Evolutionary conservation across 2,113 vertebrate genomes (phyloP).

Genomic region (Galemys pyrenaicus): DNA sequence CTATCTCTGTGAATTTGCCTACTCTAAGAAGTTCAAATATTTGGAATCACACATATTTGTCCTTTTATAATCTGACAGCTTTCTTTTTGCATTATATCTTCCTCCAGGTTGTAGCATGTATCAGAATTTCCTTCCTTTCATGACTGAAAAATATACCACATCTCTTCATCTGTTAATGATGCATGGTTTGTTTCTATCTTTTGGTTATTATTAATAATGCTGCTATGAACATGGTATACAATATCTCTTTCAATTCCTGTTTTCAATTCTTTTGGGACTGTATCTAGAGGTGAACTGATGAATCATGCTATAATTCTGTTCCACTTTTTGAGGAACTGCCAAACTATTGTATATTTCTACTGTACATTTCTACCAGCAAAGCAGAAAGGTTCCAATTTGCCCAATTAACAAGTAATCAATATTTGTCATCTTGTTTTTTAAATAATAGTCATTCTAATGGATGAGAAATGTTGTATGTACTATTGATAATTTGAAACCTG

Average conservation of each 20-base stretch:
- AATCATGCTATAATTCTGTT: not conserved
- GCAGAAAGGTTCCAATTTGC: not conserved
- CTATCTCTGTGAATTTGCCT: not conserved
- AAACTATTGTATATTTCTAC: not conserved
- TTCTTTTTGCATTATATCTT: not conserved
- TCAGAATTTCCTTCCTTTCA: not conserved
- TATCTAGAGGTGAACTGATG: not conserved
- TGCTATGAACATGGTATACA: not conserved
- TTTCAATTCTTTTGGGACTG: not conserved
- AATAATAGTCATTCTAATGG: not conserved
- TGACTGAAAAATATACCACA: not conserved
- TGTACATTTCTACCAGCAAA: not conserved
- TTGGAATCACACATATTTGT: not conserved
- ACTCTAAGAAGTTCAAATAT: not conserved
- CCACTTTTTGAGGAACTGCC: not conserved
- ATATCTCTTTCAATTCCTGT: not conserved
- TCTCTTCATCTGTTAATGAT: not conserved
- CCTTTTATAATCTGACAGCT: no score
- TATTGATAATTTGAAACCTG: not conserved
- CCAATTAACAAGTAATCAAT: not conserved
- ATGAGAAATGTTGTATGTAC: not conserved
- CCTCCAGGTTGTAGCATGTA: not conserved
- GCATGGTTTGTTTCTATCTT: not conserved
- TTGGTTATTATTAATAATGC: not conserved
- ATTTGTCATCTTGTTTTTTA: slow-evolving; percentile 7